These are phyloP conservation scores for Apodemia zela DNA, from an alignment of 2,888 invertebrate species.

Conservation along the genomic window DNA sequence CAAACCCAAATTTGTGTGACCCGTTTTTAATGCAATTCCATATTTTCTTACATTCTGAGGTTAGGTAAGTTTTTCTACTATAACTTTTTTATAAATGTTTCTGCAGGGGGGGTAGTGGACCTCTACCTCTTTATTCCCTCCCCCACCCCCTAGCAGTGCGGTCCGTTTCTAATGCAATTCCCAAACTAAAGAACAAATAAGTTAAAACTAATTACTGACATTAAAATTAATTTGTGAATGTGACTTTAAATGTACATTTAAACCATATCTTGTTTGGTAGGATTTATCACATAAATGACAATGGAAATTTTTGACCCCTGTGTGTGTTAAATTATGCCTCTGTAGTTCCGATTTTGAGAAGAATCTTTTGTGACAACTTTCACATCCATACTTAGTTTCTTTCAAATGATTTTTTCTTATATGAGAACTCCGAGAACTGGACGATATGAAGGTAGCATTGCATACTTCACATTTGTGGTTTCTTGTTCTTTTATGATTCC, in stretches of 20 bases:
- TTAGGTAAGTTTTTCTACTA: too few species aligned
- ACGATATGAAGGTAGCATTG: constrained; percentile 69
- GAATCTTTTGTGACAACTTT: constrained; percentile 66
- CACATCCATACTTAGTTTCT: constrained; percentile 71
- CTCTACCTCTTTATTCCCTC: too few species aligned
- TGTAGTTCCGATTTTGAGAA: constrained; percentile 70
- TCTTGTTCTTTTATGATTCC: constrained; percentile 71
- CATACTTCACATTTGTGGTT: constrained; percentile 73
- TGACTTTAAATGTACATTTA: constrained; percentile 72
- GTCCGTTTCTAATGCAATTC: too few species aligned
- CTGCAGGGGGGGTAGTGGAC: too few species aligned
- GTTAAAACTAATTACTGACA: constrained; percentile 25
- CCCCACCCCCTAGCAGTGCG: too few species aligned
- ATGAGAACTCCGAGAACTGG: constrained; percentile 68
- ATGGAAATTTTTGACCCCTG: constrained; percentile 72
- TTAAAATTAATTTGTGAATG: constrained; percentile 50
- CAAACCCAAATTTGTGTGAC: too few species aligned
- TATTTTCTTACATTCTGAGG: too few species aligned
- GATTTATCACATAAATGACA: constrained; percentile 73
- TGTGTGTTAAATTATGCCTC: constrained; percentile 67
- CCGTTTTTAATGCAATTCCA: too few species aligned
- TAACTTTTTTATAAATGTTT: too few species aligned
- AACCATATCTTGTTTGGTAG: constrained; percentile 70
- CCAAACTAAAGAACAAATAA: too few species aligned
- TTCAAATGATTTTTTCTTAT: constrained; percentile 70